phyloP scores from a whole-genome alignment of 2,113 vertebrate genomes.

The Nerophis ophidion region DNA sequence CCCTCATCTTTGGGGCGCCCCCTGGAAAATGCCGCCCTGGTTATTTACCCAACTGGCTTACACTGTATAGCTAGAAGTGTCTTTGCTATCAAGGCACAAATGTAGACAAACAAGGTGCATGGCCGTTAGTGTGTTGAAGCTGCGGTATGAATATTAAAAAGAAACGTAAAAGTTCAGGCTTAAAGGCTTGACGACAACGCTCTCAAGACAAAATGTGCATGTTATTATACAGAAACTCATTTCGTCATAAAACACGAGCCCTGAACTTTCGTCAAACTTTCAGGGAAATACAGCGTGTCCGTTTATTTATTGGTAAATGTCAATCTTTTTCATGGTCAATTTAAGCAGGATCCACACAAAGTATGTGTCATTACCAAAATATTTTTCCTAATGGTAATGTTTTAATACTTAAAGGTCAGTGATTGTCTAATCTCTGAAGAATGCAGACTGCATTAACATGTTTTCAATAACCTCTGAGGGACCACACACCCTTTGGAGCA shows the following conservation, averaged over 20 bases:
- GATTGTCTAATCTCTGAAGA: conserved; percentile 27
- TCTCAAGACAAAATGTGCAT: not conserved
- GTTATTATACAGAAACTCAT: not conserved
- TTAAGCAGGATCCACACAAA: conserved; percentile 43
- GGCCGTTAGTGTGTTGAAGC: too few species aligned
- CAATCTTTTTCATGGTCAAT: conserved; percentile 39
- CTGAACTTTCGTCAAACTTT: conserved; percentile 11
- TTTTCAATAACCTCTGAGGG: conserved; percentile 24
- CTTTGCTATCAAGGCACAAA: too few species aligned
- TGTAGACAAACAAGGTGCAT: too few species aligned
- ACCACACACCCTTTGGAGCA: conserved; percentile 22
- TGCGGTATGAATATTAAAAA: too few species aligned
- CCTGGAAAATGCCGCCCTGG: too few species aligned
- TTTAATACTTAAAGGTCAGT: conserved; percentile 58
- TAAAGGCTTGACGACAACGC: too few species aligned
- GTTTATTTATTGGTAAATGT: conserved; percentile 18
- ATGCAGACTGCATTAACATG: conserved; percentile 13
- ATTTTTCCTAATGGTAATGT: conserved; percentile 35
- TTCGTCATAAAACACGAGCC: not conserved
- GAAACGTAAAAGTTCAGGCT: too few species aligned
- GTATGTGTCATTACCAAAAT: conserved; percentile 25
- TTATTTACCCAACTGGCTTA: too few species aligned
- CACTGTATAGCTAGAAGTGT: too few species aligned
- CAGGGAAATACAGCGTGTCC: not conserved
- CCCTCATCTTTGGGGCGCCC: too few species aligned